Conservation (phyloP, 2,888 invertebrate species). For the Morpho achilles region DNA sequence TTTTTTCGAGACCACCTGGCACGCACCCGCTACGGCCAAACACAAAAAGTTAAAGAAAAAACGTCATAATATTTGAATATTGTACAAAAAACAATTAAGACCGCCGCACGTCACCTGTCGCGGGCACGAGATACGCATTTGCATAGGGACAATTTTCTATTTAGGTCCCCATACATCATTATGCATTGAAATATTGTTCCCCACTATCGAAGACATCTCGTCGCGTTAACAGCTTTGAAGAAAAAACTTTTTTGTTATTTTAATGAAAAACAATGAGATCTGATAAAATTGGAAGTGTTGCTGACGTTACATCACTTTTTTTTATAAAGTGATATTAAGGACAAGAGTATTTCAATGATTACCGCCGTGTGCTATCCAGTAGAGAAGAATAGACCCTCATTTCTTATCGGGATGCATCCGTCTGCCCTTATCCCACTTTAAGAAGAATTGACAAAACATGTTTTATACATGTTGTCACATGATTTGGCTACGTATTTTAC, state of each 20-base stretch:
- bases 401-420: no score
- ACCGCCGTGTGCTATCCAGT: not conserved
- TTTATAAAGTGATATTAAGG: not conserved
- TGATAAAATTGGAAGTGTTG: slow-evolving; percentile 3
- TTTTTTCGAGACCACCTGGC: slow-evolving; percentile 73
- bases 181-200: slow-evolving; percentile 20
- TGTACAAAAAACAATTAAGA: slow-evolving; percentile 77
- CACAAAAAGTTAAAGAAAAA: slow-evolving; percentile 65
- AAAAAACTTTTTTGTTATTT: slow-evolving; percentile 31
- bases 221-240: slow-evolving; percentile 13
- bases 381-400: no score
- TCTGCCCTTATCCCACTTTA: no score
- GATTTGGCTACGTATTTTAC: no score
- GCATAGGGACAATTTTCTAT: slow-evolving; percentile 68
- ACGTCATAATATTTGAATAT: slow-evolving; percentile 78
- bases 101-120: slow-evolving; percentile 76
- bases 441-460: no score
- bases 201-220: slow-evolving; percentile 24
- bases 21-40: slow-evolving; percentile 60
- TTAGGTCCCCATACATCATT: slow-evolving; percentile 21
- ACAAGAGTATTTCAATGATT: not conserved
- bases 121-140: slow-evolving; percentile 73
- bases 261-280: slow-evolving; percentile 5
- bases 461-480: no score
- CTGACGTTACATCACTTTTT: not conserved